phyloP scores from a whole-genome alignment of 2,888 invertebrate genomes.

The Tenodera sinensis region DNA sequence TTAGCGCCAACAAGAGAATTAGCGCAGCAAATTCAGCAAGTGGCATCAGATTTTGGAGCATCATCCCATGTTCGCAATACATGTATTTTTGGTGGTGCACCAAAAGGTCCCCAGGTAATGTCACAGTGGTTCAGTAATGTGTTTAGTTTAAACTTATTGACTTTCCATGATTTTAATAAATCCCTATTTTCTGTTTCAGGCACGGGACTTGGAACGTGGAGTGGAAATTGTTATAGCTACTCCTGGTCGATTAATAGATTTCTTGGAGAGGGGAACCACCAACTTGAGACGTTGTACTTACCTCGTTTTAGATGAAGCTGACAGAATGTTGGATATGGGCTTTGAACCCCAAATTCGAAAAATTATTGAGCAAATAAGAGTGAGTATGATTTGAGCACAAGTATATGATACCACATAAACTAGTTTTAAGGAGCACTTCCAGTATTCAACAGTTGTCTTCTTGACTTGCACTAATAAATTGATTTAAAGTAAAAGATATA shows the following conservation, averaged over 20 bases:
- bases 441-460: too few species aligned
- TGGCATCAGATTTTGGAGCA: conserved; percentile 88
- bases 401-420: background rate
- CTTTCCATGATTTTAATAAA: background rate
- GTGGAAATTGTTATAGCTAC: conserved; percentile 95
- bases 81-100: conserved; percentile 97
- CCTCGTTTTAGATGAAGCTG: conserved; percentile 91
- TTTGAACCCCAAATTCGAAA: conserved; percentile 96
- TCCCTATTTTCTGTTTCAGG: conserved; percentile 52
- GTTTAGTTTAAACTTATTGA: too few species aligned
- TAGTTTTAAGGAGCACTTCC: too few species aligned
- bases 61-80: conserved; percentile 88
- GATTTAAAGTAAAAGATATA: background rate
- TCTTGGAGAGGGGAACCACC: conserved; percentile 83
- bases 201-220: conserved; percentile 81
- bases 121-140: background rate
- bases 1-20: conserved; percentile 89
- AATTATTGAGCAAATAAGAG: conserved; percentile 86
- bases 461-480: too few species aligned
- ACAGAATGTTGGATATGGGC: conserved; percentile 96
- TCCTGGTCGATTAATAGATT: conserved; percentile 90
- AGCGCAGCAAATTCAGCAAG: conserved; percentile 91
- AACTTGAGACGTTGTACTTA: conserved; percentile 86
- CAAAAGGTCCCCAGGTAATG: conserved; percentile 63
- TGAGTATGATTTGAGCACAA: background rate